Percentiles rank a stretch among this genome's conserved stretches.
These are phyloP conservation scores for Actinemys pallida DNA, from an alignment of 2,113 vertebrate species.

Conservation along the genomic window DNA sequence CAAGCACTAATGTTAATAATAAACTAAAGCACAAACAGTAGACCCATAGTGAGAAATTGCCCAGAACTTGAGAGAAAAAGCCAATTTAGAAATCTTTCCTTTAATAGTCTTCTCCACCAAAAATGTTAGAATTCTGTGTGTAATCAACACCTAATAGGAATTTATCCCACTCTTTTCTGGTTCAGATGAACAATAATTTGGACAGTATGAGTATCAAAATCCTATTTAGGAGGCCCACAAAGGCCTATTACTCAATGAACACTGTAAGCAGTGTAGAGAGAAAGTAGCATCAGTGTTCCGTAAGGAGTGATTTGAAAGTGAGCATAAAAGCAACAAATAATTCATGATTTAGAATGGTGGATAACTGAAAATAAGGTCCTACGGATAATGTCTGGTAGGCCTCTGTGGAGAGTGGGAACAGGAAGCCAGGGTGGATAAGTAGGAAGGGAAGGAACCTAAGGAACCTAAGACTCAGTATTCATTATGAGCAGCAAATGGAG, in stretches of 20 bases:
- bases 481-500: background rate
- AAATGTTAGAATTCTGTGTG: background rate
- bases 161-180: background rate
- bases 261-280: slow-evolving; percentile 22
- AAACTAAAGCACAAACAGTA: background rate
- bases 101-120: background rate
- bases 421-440: background rate
- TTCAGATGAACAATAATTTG: slow-evolving; percentile 20
- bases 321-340: slow-evolving; percentile 55
- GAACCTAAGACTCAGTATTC: background rate
- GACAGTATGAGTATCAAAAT: background rate
- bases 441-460: background rate
- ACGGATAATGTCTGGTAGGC: slow-evolving; percentile 3
- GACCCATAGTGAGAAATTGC: background rate
- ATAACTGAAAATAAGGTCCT: slow-evolving; percentile 38
- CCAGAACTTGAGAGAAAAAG: background rate
- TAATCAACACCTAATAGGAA: background rate
- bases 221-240: slow-evolving; percentile 35
- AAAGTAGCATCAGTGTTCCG: slow-evolving; percentile 33
- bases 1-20: slow-evolving; percentile 2
- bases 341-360: slow-evolving; percentile 27
- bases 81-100: background rate
- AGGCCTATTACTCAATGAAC: slow-evolving; percentile 32
- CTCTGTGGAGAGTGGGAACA: background rate
- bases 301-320: slow-evolving; percentile 32